Base-by-base conservation (phyloP, 2,888 invertebrate genomes). In the Cephus nigrinus region DNA sequence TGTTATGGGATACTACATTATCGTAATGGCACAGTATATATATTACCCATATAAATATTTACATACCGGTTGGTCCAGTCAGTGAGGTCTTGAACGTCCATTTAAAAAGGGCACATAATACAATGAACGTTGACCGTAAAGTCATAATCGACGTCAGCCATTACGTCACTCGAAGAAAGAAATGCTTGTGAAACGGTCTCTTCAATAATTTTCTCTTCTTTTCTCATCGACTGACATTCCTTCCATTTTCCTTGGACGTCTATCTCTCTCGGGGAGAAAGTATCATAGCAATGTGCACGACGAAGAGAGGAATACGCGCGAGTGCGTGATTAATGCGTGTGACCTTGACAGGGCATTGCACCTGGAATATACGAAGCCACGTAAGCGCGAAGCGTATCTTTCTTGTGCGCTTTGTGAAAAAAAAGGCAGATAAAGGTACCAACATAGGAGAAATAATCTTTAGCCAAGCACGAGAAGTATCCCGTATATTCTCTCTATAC, bases 301-400 rank as follows among this genome's bases (percentile, higher is more conserved):
- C 15, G 40, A 74, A 12, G 15, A 15, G 34, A 30, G 34, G 0
- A 12, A n/a, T 30, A 0, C 75, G 76, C 11, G 69, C 36, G 72
- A 84, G 82, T 78, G 78, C 73, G 40, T 81, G 55, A 75, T 76
- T 80, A 77, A 79, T 74, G 69, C 76, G 76, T 75, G 75, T 78
- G 85, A 81, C 85, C 85, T 84, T 85, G 84, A 80, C 76, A 80
- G 84, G 85, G 73, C 81, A 76, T 85, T 85, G 84, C 73, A 73
- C 80, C 81, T 77, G 77, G 30, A 35, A 31, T 15, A 35, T 34
- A 35, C 71, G 71, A 73, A 36, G 74, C 68, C 35, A 33, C 72
- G 69, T 34, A 33, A 71, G 69, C 68, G 75, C 74, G 5, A 40
- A 40, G 40, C 23, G 55, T 55, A 55, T 55, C 55, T 4, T 40